Evolutionary conservation across 2,888 invertebrate species (phyloP).

Genomic region (Geotrupes spiniger): DNA sequence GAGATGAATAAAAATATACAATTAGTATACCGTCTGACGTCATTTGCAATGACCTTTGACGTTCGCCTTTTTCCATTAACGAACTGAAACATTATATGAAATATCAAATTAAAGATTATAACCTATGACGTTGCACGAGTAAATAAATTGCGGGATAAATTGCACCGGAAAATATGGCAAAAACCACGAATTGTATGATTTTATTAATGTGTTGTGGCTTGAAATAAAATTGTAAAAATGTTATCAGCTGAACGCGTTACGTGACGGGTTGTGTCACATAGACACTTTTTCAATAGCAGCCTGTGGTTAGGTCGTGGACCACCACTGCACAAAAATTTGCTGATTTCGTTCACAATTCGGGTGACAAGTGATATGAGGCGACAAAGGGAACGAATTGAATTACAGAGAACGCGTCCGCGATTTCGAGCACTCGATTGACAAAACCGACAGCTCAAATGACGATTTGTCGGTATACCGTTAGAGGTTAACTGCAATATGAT

Average conservation of each 20-base stretch:
- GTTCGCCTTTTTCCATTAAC: too few relatives aligned
- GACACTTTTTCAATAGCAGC: conserved; percentile 20
- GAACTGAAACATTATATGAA: too few relatives aligned
- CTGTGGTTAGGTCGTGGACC: conserved; percentile 18
- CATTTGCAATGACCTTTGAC: too few relatives aligned
- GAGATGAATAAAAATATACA: too few relatives aligned
- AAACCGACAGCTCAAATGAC: conserved; percentile 31
- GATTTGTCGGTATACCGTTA: conserved; percentile 28
- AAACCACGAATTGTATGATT: too few relatives aligned
- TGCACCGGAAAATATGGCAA: too few relatives aligned
- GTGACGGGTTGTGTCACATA: conserved; percentile 14
- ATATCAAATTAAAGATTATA: too few relatives aligned
- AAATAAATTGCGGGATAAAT: too few relatives aligned
- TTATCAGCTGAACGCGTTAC: conserved; percentile 11
- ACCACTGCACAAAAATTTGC: conserved; percentile 33
- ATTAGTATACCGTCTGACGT: too few relatives aligned
- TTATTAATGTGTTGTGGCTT: neutral
- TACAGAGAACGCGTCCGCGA: conserved; percentile 33
- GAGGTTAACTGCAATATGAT: conserved; percentile 17
- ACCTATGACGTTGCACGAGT: too few relatives aligned
- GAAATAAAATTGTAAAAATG: conserved; percentile 14
- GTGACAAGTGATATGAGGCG: conserved; percentile 40
- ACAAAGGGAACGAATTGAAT: conserved; percentile 40
- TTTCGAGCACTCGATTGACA: conserved; percentile 33
- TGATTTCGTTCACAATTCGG: conserved; percentile 40